Conservation (phyloP, 2,888 invertebrate genomes). For the Arge pagana region DNA sequence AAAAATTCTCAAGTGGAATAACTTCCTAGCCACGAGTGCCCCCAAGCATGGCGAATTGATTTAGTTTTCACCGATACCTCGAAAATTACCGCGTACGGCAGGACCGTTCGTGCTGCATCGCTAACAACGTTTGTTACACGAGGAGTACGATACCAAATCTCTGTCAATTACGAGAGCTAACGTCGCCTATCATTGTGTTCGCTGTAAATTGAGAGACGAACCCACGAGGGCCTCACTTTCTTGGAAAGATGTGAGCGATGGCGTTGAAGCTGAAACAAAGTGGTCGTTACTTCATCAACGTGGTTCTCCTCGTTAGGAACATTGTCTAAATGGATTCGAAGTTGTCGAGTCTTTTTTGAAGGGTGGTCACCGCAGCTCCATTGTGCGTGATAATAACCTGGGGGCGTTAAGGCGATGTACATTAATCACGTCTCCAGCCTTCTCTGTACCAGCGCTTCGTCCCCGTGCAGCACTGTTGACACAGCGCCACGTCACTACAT, state of each 20-base stretch:
- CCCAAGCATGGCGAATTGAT: too few species aligned
- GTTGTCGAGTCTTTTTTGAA: background rate
- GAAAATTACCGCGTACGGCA: too few species aligned
- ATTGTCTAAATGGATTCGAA: constrained; percentile 30
- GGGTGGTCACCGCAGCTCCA: constrained; percentile 23
- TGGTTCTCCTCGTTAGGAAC: constrained; percentile 32
- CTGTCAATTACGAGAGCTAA: too few species aligned
- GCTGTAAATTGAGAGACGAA: too few species aligned
- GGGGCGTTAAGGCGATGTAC: constrained; percentile 36
- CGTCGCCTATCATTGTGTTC: too few species aligned
- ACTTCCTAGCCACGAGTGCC: too few species aligned
- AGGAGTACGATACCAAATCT: too few species aligned
- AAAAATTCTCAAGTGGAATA: constrained; percentile 30
- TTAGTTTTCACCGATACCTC: too few species aligned
- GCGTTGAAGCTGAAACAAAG: constrained; percentile 11
- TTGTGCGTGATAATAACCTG: constrained; percentile 38
- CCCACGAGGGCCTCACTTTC: too few species aligned
- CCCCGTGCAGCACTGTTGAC: constrained; percentile 29
- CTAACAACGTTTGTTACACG: too few species aligned
- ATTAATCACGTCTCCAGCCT: constrained; percentile 34
- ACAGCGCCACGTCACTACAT: constrained; percentile 9
- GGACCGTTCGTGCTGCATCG: too few species aligned
- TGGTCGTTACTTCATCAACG: constrained; percentile 32
- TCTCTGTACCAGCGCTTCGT: constrained; percentile 19
- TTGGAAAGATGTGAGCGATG: background rate